Base-by-base conservation (phyloP, 2,888 invertebrate genomes). In the Sericinus montela region DNA sequence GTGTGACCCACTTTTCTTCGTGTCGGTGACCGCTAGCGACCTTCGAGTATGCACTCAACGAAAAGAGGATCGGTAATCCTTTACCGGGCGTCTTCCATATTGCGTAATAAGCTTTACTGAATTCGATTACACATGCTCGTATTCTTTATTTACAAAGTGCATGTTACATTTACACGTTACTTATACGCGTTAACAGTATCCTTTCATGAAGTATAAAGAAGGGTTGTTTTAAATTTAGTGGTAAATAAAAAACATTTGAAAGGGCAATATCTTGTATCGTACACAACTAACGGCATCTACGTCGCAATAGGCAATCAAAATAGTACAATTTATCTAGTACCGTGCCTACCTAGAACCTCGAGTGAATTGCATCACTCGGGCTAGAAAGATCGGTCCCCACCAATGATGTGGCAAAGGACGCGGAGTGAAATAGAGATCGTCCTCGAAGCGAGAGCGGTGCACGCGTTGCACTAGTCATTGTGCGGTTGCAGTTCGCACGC, bases 371-470 rank as follows among this genome's bases (percentile, higher is more conserved):
- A 80, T 85, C 86, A 87, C 75, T 68, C 73, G 72, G n/a, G 82
- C 80, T 85, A 85, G 86, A 85, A 85, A 85, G 84, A 86, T 81
- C 85, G 80, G 83, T 84, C 87, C 87, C 87, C 87, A 80, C 87
- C 86, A 85, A 68, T 77, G 79, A 78, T 81, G 81, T 81, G 78
- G 85, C 72, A 83, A 86, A 87, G 87, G 86, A 87, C 87, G 86
- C 79, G 67, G 61, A 86, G 83, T 81, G 86, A 86, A 87, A 86
- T 87, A 87, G 86, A 88, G 87, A 83, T 88, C 86, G 87, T 88
- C 87, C 87, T 88, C 87, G 87, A 84, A 82, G 87, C 87, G 87
- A 87, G 86, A 85, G 87, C 86, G 84, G 80, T 83, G 85, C 84
- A 84, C 85, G 85, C 84, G 86, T 79, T 86, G 86, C 86, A 85